Percentiles rank a stretch among this genome's conserved stretches.
Conservation (phyloP, 2,888 invertebrate genomes). For the Urechis unicinctus region DNA sequence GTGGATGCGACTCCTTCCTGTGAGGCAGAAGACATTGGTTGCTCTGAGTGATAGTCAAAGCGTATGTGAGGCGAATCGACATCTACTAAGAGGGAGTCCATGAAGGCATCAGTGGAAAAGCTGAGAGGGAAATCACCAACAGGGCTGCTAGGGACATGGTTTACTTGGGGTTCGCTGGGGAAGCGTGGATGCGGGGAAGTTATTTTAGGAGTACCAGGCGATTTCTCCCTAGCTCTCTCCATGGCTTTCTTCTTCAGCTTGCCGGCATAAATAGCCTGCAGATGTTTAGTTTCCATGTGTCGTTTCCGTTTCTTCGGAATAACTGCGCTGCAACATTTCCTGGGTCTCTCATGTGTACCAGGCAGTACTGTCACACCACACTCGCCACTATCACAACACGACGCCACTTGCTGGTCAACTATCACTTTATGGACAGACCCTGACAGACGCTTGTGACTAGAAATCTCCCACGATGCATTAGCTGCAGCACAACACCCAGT, state of each 20-base stretch:
- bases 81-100: no score
- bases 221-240: neutral
- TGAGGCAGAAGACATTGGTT: no score
- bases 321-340: slow-evolving; percentile 41
- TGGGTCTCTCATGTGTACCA: slow-evolving; percentile 27
- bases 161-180: no score
- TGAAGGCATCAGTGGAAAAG: no score
- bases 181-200: no score
- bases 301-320: slow-evolving; percentile 42
- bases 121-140: no score
- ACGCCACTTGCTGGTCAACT: neutral
- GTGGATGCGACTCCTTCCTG: no score
- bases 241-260: neutral
- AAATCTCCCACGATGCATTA: neutral
- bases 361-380: slow-evolving; percentile 36
- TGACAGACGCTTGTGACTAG: neutral
- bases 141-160: no score
- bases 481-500: no score
- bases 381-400: slow-evolving; percentile 29
- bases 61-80: no score
- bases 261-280: neutral
- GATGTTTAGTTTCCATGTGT: slow-evolving; percentile 34
- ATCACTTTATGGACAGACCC: neutral
- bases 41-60: no score
- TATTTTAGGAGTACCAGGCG: no score